Evolutionary conservation across 1,140 invertebrate species (phyloP), one percentile per base, ranked within the genome.

Genomic region (Triops longicaudatus): DNA sequence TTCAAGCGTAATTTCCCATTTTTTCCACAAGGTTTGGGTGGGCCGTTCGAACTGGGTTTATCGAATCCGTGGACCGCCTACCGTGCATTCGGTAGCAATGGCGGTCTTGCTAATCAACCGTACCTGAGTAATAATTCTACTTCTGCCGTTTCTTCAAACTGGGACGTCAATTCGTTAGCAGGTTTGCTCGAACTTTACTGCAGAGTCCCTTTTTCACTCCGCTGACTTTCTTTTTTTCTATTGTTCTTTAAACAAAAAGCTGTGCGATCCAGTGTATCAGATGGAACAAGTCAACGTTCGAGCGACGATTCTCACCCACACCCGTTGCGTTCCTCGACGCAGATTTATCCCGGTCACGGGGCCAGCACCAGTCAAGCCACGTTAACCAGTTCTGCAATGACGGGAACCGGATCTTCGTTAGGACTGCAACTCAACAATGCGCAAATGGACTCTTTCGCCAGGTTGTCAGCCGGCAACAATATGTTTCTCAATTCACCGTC

Each of bases 21-120:
- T 37, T 37, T 37, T 37, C 7, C 7, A 2, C 7, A 63, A 63
- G 50, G 50, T 63, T 63, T 63, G 50, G 50, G 50, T 63, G 50
- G 50, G 6, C 50, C 50, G 50, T 63, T 63, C 22, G 50, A 63
- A 63, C 17, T 63, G 50, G 50, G 50, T 22, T 63, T 63, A 22
- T 63, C 50, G 10, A 63, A 63, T 63, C 50, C 50, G 14, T 63
- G 50, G 50, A 63, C 50, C 50, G 50, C 50, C 50, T 63, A 63
- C 9, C 50, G 50, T 17, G 50, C 50, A 1, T 63, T 63, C 17
- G 17, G 50, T 22, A 63, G 22, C 50, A 63, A 63, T 9, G 22
- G 17, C 17, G 50, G 50, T 63, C 50, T 63, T 14, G 22, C 14
- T 22, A 63, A 63, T 63, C 50, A 63, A 14, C 50, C 14, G 50